Evolutionary conservation across 2,888 invertebrate genomes (phyloP), one percentile per base, ranked within the genome.

Genomic region (Polymixis lichenea): DNA sequence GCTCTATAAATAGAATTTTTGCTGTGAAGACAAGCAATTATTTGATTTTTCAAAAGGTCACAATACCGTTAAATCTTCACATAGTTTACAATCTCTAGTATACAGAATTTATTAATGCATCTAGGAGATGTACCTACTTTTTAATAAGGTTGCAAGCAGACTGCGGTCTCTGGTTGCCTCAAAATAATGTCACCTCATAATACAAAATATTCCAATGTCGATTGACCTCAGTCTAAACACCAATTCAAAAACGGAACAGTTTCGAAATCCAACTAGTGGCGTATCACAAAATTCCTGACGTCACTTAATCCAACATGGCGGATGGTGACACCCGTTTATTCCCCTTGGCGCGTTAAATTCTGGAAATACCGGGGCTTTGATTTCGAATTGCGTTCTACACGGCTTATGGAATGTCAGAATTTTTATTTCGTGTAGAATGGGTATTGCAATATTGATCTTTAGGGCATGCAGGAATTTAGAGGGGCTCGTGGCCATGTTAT

Each of bases 291-390:
- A 71, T 56, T 46, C 19, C 25, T 83, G 46, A 77, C 78, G 65
- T 77, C 56, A 67, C 83, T 62, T 22, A 77, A 77, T 72, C 78
- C 78, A 83, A 80, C 62, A 83, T 83, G 83, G 58, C 71, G 51
- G n/a, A 13, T 53, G 32, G 32, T 28, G 71, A 46, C 80, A 80
- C n/a, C 83, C 83, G 78, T 68, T 80, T 62, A 80, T 77, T 55
- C 83, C 49, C 19, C 32, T 71, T 83, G 83, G 77, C 80, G 83
- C 71, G 56, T 58, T 83, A 62, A 80, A 80, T 71, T 66, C 83
- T 60, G 32, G 66, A 71, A 77, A 80, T 80, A 67, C 66, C 83
- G n/a, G 49, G 58, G 80, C 53, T 71, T 67, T 77, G 66, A 77
- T 83, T 80, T 51, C 60, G 51, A 77, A 66, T 80, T 62, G 80